These are phyloP conservation scores for Synodontis membranacea DNA, from an alignment of 2,113 vertebrate genomes.

Conservation along the genomic window DNA sequence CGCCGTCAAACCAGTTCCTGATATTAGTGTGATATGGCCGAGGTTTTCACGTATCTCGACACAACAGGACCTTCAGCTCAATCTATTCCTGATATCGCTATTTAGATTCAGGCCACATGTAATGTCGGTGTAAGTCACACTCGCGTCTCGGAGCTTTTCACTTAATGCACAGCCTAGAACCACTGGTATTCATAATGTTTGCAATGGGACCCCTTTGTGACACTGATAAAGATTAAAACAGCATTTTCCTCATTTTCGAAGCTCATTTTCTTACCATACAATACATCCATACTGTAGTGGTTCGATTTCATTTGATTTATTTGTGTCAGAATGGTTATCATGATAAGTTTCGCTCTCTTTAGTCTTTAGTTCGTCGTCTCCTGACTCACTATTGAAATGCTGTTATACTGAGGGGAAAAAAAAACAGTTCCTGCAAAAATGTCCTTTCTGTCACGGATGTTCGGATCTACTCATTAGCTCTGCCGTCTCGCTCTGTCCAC, in stretches of 20 bases:
- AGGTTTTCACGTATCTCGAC: not conserved
- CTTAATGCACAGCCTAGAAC: no score
- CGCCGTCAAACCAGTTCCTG: not conserved
- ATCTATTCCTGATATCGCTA: not conserved
- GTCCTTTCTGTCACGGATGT: no score
- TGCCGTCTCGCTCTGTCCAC: not conserved
- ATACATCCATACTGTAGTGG: not conserved
- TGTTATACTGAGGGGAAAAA: not conserved
- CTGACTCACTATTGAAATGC: not conserved
- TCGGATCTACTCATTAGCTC: not conserved
- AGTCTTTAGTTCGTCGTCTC: not conserved
- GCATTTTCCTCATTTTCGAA: no score
- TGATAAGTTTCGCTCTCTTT: not conserved
- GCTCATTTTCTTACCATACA: no score
- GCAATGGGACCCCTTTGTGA: not conserved
- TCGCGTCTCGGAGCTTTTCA: no score
- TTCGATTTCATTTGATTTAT: not conserved
- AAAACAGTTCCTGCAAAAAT: not conserved
- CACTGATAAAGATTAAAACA: not conserved
- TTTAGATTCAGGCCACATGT: conserved; percentile 7
- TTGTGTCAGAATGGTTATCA: not conserved
- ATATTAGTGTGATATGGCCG: not conserved
- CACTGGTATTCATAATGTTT: no score
- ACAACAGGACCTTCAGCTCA: not conserved
- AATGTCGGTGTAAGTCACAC: no score